Percentiles rank a stretch among this genome's conserved stretches.
These are phyloP conservation scores for Semaprochilodus insignis DNA, from an alignment of 2,797 vertebrate species.

Conservation along the genomic window DNA sequence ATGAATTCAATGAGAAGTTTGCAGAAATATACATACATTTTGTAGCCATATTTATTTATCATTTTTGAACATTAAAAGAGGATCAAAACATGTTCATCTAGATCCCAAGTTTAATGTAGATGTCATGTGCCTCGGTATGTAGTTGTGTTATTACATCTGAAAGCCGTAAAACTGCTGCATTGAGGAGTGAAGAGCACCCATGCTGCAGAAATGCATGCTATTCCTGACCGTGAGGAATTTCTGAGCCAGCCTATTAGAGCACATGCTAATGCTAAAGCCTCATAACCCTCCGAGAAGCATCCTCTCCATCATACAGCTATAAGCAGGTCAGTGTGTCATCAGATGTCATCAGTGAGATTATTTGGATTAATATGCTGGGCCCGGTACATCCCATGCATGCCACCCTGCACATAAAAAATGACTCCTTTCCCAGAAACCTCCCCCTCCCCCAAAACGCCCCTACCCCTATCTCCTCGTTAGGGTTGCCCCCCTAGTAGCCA, in stretches of 20 bases:
- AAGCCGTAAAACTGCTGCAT: not conserved
- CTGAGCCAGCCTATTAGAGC: not conserved
- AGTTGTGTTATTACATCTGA: no score
- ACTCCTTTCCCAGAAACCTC: conserved; percentile 6
- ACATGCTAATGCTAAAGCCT: not conserved
- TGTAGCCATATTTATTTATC: no score
- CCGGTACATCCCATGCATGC: conserved; percentile 18
- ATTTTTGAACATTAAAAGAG: no score
- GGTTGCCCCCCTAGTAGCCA: conserved; percentile 3
- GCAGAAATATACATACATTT: no score
- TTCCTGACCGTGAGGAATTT: not conserved
- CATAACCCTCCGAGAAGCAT: not conserved
- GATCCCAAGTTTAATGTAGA: no score
- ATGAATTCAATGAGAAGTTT: no score
- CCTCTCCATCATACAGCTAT: not conserved
- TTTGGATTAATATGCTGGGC: conserved; percentile 9
- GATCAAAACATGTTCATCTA: no score
- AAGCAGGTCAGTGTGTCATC: conserved; percentile 10
- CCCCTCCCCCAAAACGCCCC: not conserved
- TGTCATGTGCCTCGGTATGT: no score
- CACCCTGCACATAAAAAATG: not conserved
- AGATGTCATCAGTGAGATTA: conserved; percentile 26
- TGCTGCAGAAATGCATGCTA: not conserved
- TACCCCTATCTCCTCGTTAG: not conserved
- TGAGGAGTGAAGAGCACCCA: not conserved